A percentile compares a stretch with the other conserved stretches of the same genome.
Evolutionary conservation across 2,797 vertebrate genomes (phyloP).

Genomic region (Urophycis tenuis): DNA sequence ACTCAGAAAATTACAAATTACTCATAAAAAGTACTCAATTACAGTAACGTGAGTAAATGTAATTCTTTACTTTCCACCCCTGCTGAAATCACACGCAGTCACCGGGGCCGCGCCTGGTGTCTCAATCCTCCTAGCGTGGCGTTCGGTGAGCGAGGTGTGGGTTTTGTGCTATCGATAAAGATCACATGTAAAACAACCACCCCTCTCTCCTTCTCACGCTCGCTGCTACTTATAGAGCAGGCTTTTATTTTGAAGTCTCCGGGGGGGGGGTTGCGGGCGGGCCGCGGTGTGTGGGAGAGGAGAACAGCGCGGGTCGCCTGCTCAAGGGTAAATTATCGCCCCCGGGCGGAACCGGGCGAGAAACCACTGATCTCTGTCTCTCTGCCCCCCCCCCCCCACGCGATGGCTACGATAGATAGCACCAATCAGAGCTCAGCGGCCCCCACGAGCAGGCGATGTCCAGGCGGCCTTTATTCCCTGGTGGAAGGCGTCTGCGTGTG

Average conservation of each 20-base stretch:
- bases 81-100: no score
- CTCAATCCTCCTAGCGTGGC: no score
- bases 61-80: no score
- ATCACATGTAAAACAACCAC: neutral
- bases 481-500: no score
- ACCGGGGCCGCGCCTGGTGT: no score
- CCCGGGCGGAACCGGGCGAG: conserved; percentile 23
- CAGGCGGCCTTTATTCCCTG: no score
- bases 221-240: neutral
- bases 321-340: conserved; percentile 56
- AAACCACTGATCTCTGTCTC: conserved; percentile 29
- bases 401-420: conserved; percentile 12
- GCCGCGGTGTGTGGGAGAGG: conserved; percentile 26
- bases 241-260: conserved; percentile 1
- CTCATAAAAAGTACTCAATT: no score
- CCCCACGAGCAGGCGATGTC: no score
- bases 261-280: no score
- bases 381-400: neutral
- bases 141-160: neutral
- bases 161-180: neutral
- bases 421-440: no score
- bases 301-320: conserved; percentile 30
- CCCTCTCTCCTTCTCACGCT: neutral
- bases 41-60: no score
- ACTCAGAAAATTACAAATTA: no score